These are phyloP conservation scores for Atta cephalotes DNA, from an alignment of 1,140 invertebrate species.

Conservation along the genomic window DNA sequence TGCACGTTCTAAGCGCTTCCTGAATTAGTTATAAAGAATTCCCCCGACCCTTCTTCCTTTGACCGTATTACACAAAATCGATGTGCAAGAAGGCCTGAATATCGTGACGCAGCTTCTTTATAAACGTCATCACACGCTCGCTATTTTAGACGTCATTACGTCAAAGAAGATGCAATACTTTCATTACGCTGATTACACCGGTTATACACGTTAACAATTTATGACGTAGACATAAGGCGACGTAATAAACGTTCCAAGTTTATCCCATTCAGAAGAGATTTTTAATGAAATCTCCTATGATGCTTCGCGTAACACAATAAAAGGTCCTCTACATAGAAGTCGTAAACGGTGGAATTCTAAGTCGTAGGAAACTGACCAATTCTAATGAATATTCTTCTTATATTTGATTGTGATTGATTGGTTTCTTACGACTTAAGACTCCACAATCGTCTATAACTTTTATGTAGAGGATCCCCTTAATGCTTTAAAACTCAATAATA, in stretches of 20 bases:
- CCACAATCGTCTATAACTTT: too few relatives aligned
- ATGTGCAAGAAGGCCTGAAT: slow-evolving; percentile 12
- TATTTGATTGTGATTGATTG: too few relatives aligned
- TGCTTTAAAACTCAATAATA: slow-evolving; percentile 1
- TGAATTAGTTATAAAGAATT: slow-evolving; percentile 33
- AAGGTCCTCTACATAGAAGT: too few relatives aligned
- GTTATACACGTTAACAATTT: slow-evolving; percentile 3
- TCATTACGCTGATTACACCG: neutral
- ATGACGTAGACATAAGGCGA: slow-evolving; percentile 18
- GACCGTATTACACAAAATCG: slow-evolving; percentile 32
- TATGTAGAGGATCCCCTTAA: too few relatives aligned
- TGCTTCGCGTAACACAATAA: neutral
- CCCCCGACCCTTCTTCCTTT: slow-evolving; percentile 11
- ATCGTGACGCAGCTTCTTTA: slow-evolving; percentile 19
- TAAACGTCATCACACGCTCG: slow-evolving; percentile 32
- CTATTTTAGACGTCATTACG: slow-evolving; percentile 45
- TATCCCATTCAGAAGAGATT: slow-evolving; percentile 1
- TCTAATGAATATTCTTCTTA: too few relatives aligned
- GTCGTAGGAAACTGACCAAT: too few relatives aligned
- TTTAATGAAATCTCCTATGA: slow-evolving; percentile 20
- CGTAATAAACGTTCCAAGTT: slow-evolving; percentile 21
- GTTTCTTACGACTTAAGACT: too few relatives aligned
- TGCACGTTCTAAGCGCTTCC: neutral
- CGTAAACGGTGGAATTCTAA: too few relatives aligned
- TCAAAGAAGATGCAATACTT: slow-evolving; percentile 26